These are phyloP conservation scores for Ganaspis brasiliensis DNA, from an alignment of 2,888 invertebrate genomes.

Conservation along the genomic window DNA sequence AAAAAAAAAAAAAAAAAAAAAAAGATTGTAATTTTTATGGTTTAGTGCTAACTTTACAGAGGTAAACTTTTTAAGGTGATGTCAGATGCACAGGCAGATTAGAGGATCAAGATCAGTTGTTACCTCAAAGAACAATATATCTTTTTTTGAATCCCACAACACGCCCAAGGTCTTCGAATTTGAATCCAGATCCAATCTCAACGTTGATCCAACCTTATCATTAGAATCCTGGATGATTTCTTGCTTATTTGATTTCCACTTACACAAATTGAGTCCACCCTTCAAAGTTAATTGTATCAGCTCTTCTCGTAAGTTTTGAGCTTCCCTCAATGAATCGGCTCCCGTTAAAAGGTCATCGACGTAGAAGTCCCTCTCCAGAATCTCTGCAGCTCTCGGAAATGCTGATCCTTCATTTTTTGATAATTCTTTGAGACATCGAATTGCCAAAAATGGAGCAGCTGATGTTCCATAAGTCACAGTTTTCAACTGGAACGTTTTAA, in stretches of 20 bases:
- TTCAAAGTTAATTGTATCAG: not conserved
- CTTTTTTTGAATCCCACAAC: constrained; percentile 48
- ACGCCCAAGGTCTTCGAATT: constrained; percentile 12
- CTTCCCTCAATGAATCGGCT: not conserved
- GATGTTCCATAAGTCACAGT: no score
- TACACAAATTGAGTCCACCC: not conserved
- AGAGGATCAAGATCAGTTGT: no score
- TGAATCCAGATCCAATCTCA: not conserved
- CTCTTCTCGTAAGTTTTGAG: not conserved
- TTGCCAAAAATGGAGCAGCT: no score
- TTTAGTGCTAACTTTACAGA: no score
- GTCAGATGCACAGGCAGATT: no score
- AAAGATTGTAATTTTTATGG: no score
- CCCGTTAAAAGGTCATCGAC: not conserved
- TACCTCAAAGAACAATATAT: not conserved
- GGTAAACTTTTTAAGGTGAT: no score
- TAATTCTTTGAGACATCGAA: no score
- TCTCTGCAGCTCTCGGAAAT: not conserved
- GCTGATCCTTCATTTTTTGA: no score
- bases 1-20: no score
- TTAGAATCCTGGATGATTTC: not conserved
- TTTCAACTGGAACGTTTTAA: not conserved
- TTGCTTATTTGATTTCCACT: not conserved
- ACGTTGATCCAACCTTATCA: not conserved
- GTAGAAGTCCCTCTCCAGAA: not conserved